Evolutionary conservation across 2,113 vertebrate species (phyloP).

Genomic region (Oncorhynchus clarkii): DNA sequence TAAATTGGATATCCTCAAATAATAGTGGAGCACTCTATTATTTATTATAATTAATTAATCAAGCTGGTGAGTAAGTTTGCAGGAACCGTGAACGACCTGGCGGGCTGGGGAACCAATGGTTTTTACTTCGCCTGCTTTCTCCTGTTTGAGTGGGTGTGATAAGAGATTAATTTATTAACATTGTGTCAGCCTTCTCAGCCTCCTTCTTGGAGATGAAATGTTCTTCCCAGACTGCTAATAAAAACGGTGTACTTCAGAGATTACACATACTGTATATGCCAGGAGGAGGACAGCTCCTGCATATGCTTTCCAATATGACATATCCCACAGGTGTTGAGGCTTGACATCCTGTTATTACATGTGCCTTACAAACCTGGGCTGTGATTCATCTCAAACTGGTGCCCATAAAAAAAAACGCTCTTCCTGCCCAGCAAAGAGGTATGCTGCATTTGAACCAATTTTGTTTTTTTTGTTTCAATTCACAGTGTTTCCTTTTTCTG

Average conservation of each 20-base stretch:
- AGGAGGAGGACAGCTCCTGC: not conserved
- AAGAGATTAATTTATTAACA: slow-evolving; percentile 17
- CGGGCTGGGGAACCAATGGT: not conserved
- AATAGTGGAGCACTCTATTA: slow-evolving; percentile 54
- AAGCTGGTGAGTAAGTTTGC: slow-evolving; percentile 33
- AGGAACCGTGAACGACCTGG: slow-evolving; percentile 25
- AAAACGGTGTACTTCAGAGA: not conserved
- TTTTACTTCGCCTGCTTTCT: not conserved
- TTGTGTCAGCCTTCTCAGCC: slow-evolving; percentile 2
- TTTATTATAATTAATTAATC: slow-evolving; percentile 56
- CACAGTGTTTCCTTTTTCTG: too few relatives aligned
- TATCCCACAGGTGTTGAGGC: not conserved
- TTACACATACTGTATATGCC: not conserved
- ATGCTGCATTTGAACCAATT: not conserved
- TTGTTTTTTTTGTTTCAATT: too few relatives aligned
- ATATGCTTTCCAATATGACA: not conserved
- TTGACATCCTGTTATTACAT: not conserved
- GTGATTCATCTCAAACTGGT: not conserved
- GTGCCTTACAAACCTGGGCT: not conserved
- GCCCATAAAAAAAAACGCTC: not conserved
- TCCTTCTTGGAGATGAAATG: not conserved
- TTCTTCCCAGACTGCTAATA: slow-evolving; percentile 15
- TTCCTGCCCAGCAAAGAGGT: not conserved
- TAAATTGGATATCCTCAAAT: slow-evolving; percentile 63
- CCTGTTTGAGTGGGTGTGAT: slow-evolving; percentile 40